Percentiles rank a stretch among this genome's conserved stretches.
Conservation (phyloP, 2,797 vertebrate species). For the Leontopithecus rosalia region DNA sequence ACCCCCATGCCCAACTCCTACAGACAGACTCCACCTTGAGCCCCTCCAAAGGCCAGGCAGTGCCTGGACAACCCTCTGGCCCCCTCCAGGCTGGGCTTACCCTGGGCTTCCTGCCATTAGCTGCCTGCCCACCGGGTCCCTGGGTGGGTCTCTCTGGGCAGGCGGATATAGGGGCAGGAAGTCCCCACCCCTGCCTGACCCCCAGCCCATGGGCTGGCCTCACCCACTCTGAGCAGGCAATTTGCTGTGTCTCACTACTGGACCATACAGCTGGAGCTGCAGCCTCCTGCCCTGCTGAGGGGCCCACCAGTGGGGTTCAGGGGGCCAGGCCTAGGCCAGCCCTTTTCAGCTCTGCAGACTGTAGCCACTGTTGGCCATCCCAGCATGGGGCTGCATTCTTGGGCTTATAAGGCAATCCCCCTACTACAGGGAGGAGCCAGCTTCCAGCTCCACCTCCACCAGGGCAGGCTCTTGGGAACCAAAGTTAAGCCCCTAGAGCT, state of each 20-base stretch:
- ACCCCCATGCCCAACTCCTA: neutral
- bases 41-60: neutral
- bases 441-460: constrained; percentile 30
- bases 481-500: neutral
- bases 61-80: constrained; percentile 4
- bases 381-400: constrained; percentile 81
- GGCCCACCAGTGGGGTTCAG: neutral
- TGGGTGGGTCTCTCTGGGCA: constrained; percentile 48
- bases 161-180: constrained; percentile 42
- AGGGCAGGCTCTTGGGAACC: neutral
- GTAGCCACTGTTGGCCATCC: constrained; percentile 3
- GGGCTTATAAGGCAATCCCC: constrained; percentile 88
- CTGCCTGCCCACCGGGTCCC: constrained; percentile 33
- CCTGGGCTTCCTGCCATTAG: constrained; percentile 57
- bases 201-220: neutral
- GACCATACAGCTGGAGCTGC: neutral
- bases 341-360: constrained; percentile 3
- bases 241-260: neutral
- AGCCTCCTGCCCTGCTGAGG: neutral
- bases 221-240: neutral
- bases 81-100: neutral
- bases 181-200: neutral
- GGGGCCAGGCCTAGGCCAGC: neutral
- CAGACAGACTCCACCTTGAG: neutral
- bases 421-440: constrained; percentile 65